A percentile compares a stretch with the other conserved stretches of the same genome.
Conservation (phyloP, 2,797 vertebrate genomes). For the Schizopygopsis malacanthus region DNA sequence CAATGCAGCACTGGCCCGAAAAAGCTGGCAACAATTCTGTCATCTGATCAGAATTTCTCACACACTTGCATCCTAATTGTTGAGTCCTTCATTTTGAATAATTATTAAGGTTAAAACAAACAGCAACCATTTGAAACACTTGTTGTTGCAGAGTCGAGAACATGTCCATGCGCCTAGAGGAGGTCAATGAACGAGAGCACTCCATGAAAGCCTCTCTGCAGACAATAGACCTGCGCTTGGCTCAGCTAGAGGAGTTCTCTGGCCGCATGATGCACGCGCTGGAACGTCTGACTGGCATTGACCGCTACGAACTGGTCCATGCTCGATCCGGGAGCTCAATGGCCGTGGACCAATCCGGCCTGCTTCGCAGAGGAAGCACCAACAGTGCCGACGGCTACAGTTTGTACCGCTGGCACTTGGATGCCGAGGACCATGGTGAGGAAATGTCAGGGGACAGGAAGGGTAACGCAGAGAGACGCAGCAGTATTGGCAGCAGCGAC, state of each 20-base stretch:
- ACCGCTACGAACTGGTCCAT: slow-evolving; percentile 82
- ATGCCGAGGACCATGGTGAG: slow-evolving; percentile 76
- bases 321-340: slow-evolving; percentile 85
- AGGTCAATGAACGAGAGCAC: slow-evolving; percentile 95
- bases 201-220: slow-evolving; percentile 98
- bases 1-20: not conserved
- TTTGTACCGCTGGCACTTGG: slow-evolving; percentile 84
- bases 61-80: not conserved
- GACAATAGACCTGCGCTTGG: slow-evolving; percentile 92
- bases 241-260: slow-evolving; percentile 92
- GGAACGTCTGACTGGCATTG: slow-evolving; percentile 89
- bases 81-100: not conserved
- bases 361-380: slow-evolving; percentile 87
- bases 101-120: not conserved
- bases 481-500: slow-evolving; percentile 69
- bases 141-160: slow-evolving; percentile 88
- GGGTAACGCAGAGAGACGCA: slow-evolving; percentile 73
- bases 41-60: not conserved
- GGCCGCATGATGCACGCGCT: slow-evolving; percentile 88
- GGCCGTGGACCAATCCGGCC: slow-evolving; percentile 79
- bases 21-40: not conserved
- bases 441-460: slow-evolving; percentile 76
- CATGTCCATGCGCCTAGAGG: slow-evolving; percentile 97
- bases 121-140: not conserved
- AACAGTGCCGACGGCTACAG: slow-evolving; percentile 90